Base-by-base conservation (phyloP, 1,140 invertebrate genomes). In the Ips typographus region DNA sequence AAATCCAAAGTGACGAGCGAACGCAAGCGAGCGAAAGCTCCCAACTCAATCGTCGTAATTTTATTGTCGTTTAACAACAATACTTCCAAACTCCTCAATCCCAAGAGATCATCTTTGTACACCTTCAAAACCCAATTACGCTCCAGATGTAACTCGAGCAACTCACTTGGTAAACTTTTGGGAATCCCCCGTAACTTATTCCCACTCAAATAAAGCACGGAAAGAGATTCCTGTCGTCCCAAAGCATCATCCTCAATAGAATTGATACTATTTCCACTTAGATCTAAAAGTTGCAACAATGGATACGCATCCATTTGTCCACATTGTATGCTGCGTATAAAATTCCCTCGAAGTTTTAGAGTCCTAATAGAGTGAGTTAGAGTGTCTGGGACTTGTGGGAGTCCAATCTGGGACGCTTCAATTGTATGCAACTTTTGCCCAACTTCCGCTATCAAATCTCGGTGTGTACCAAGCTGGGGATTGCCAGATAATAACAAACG, bases 301-400 rank as follows among this genome's bases (percentile, higher is more conserved):
- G 94, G 94, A 78, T 95, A 96, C 71, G 93, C 94, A 75, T 94
- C 93, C 65, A 98, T 84, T 75, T 95, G 93, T n/a, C 93, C 92
- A 73, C 91, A 88, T 49, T 87, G 85, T 22, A 97, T 88, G 0
- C 85, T 82, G 58, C 66, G 65, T 4, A 80, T 79, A 0, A 53
- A 82, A 75, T 97, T 97, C 8, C 90, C 88, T 1, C 90, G 86
- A 0, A 96, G 80, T 40, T 89, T 87, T 37, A 97, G 82, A 67
- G 91, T 90, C 38, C 91, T 82, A 22, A 97, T 89, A 1, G 92
- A 94, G 77, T 90, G 88, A 4, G 94, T 94, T 57, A 96, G 83
- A 51, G 91, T 89, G 57, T 90, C 89, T 1, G 94, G 94, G 37
- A 97, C 89, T 74, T 89, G 85, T 61, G 84, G 86, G 8, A 97